phyloP scores from a whole-genome alignment of 2,113 vertebrate species.

The Turdus rufiventris region DNA sequence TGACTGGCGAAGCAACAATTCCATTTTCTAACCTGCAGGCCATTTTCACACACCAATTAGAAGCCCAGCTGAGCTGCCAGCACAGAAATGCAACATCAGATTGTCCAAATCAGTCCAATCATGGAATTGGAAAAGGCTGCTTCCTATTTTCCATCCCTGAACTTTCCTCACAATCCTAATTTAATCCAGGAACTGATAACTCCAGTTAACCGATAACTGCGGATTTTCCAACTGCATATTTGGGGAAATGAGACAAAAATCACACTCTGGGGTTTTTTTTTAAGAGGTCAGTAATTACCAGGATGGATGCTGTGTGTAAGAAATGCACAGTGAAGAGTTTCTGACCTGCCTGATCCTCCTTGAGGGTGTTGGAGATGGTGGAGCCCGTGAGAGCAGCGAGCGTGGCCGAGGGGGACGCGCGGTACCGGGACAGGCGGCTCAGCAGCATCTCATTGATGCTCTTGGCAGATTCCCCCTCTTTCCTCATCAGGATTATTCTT shows the following conservation, averaged over 20 bases:
- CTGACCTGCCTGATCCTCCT: conserved; percentile 96
- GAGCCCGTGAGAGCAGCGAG: conserved; percentile 95
- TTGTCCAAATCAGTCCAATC: not conserved
- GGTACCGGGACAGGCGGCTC: conserved; percentile 93
- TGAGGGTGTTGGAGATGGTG: conserved; percentile 94
- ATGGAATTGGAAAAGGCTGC: not conserved
- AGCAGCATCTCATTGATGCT: conserved; percentile 98
- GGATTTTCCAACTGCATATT: not conserved
- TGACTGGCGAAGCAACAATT: not conserved
- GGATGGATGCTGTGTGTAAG: not conserved
- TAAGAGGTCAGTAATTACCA: not conserved
- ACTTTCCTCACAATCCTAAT: not conserved
- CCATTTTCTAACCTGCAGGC: not conserved
- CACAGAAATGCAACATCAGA: not conserved
- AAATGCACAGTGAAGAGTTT: not conserved
- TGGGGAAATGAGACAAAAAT: not conserved
- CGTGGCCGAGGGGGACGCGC: conserved; percentile 94
- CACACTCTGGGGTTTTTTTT: fast-evolving
- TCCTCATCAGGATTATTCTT: conserved; percentile 90
- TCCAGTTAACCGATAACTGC: not conserved
- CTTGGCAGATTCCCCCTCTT: conserved; percentile 97
- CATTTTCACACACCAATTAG: not conserved
- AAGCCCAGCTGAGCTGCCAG: not conserved
- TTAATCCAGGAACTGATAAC: not conserved
- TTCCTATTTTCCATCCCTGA: not conserved